Evolutionary conservation across 1,140 invertebrate species (phyloP).

Genomic region (Musca domestica): DNA sequence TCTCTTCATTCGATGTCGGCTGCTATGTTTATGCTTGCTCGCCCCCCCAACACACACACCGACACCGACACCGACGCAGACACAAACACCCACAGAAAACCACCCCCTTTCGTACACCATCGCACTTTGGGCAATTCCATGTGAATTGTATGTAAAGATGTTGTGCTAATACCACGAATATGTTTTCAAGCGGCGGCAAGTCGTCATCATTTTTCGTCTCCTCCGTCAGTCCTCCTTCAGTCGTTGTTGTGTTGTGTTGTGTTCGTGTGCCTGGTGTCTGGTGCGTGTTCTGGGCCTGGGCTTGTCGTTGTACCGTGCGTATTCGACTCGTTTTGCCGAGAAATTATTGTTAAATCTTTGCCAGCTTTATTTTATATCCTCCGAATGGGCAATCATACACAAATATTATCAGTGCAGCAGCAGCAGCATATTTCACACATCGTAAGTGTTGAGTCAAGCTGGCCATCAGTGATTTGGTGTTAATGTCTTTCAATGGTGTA

Average conservation of each 20-base stretch:
- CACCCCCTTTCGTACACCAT: no score
- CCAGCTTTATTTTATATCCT: conserved; percentile 17
- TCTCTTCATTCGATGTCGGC: no score
- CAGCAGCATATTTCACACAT: not conserved
- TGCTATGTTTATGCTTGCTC: not conserved
- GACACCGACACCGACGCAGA: not conserved
- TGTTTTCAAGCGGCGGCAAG: conserved; percentile 16
- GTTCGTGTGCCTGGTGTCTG: no score
- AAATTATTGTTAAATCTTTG: conserved; percentile 7
- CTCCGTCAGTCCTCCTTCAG: no score
- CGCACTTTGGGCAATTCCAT: not conserved
- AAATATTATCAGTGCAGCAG: not conserved
- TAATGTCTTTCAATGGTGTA: not conserved
- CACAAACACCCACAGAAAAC: not conserved
- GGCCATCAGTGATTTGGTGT: conserved; percentile 5
- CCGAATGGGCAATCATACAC: not conserved
- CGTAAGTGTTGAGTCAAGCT: not conserved
- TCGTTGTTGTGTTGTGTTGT: no score
- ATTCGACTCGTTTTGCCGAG: not conserved
- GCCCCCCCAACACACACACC: not conserved
- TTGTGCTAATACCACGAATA: conserved; percentile 12
- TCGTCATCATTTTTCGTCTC: conserved; percentile 5
- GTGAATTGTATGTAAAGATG: conserved; percentile 10
- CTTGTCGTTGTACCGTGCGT: no score
- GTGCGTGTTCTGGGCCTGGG: no score